Evolutionary conservation across 2,113 vertebrate species (phyloP), one percentile per base, ranked within the genome.

Genomic region (Bos indicus): DNA sequence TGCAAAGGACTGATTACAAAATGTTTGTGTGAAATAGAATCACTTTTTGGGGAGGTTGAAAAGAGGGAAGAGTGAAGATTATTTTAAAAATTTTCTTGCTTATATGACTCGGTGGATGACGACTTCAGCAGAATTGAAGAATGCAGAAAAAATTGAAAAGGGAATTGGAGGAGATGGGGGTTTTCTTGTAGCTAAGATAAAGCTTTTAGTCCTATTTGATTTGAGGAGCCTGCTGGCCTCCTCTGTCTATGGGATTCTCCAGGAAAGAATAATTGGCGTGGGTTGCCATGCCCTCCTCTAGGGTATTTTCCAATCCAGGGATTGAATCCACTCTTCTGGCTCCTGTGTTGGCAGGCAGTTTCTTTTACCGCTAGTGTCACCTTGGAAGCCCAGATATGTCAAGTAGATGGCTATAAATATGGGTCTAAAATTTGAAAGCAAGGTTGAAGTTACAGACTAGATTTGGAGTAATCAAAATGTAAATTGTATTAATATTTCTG

Each of bases 401-500:
- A 88, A 77, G 43, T 26, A 82, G 21, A 28, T 62, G 62, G 25
- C 78, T 88, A 52, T 82, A 94, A 89, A 74, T n/a, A 60, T 48
- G 21, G 36, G 74, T 77, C n/a, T 78, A 60, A 85, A 64, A 28
- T 60, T 57, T 51, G 43, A 91, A 97, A 78, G 51, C 59, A 56
- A 78, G 23, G 2, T 71, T 56, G 5, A 85, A 88, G 14, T 40
- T 67, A 11, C 25, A 85, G 28, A 88, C 33, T 90, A 77, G 80
- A 80, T 71, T 96, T 67, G 40, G 33, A 90, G 28, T 83, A 48
- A 97, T 85, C 54, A 95, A n/a, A 97, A 77, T 85, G 74, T 30
- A 96, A 57, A 9, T 78, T 90, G 6, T 94, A 95, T 90, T 92
- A 95, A 95, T 94, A 92, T 95, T 95, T 5, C 36, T 56, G 77